These are phyloP conservation scores for Cryptus viduatorius DNA, from an alignment of 2,888 invertebrate genomes.

Conservation along the genomic window DNA sequence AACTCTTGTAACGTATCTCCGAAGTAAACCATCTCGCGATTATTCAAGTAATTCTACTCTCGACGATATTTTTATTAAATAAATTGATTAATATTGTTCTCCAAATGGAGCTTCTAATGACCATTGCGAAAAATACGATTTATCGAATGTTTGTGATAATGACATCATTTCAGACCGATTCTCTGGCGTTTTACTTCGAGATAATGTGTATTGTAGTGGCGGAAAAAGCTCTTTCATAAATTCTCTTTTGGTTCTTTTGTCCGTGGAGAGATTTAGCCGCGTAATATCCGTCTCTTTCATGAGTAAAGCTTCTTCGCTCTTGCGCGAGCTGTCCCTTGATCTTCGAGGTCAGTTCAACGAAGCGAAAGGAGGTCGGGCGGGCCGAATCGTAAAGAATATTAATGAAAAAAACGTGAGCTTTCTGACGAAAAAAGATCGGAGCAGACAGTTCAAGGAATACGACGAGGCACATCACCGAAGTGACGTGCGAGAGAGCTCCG, in stretches of 20 bases:
- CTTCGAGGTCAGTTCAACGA: constrained; percentile 31
- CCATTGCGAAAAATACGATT: neutral
- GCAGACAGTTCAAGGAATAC: constrained; percentile 17
- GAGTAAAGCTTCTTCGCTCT: constrained; percentile 38
- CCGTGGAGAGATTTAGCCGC: constrained; percentile 26
- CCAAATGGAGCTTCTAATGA: neutral
- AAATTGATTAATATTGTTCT: neutral
- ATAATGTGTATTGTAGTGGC: constrained; percentile 12
- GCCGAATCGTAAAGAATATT: constrained; percentile 61
- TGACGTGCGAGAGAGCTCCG: constrained; percentile 47
- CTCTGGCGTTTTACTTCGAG: neutral
- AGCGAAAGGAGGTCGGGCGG: constrained; percentile 29
- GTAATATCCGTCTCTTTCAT: constrained; percentile 50
- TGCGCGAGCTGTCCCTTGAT: constrained; percentile 38
- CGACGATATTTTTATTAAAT: neutral
- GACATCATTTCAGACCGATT: neutral
- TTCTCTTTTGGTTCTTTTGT: constrained; percentile 23
- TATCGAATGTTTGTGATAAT: neutral
- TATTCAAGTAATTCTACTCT: constrained; percentile 2
- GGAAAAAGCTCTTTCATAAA: constrained; percentile 43
- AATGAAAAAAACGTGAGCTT: constrained; percentile 59
- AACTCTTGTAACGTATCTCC: constrained; percentile 24
- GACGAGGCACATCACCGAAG: constrained; percentile 33
- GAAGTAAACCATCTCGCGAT: constrained; percentile 21
- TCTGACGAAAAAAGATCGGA: constrained; percentile 44